Evolutionary conservation across 2,888 invertebrate species (phyloP).

Genomic region (Pharmacophagus antenor): DNA sequence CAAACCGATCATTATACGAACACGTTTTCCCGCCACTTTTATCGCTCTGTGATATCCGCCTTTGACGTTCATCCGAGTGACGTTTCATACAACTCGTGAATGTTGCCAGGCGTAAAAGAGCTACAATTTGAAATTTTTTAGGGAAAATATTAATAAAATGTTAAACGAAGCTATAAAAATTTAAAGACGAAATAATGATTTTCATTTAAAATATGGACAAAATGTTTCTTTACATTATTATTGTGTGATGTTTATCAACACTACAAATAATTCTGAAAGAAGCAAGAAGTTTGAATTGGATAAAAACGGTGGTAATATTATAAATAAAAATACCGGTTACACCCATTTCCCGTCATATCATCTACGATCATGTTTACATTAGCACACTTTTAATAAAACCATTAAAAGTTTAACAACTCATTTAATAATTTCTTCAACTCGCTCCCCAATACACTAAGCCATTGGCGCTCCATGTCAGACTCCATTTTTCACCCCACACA

Average conservation of each 20-base stretch:
- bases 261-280: too few relatives aligned
- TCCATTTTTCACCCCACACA: slow-evolving; percentile 32
- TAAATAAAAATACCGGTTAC: slow-evolving; percentile 1
- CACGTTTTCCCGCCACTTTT: neutral
- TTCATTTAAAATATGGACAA: too few relatives aligned
- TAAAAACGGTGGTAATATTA: neutral
- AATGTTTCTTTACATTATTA: too few relatives aligned
- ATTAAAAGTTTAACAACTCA: slow-evolving; percentile 14
- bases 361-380: neutral
- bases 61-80: neutral
- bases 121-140: neutral
- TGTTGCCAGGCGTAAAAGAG: neutral
- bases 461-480: slow-evolving; percentile 25
- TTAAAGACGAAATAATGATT: too few relatives aligned
- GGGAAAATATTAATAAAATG: too few relatives aligned
- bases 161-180: too few relatives aligned
- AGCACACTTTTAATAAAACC: slow-evolving; percentile 10
- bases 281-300: neutral
- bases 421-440: slow-evolving; percentile 8
- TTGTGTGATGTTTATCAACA: too few relatives aligned
- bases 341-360: neutral
- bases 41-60: neutral
- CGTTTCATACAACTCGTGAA: neutral
- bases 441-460: slow-evolving; percentile 16
- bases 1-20: neutral